A percentile compares a stretch with the other conserved stretches of the same genome.
Conservation (phyloP, 2,113 vertebrate genomes). For the Oplegnathus fasciatus region DNA sequence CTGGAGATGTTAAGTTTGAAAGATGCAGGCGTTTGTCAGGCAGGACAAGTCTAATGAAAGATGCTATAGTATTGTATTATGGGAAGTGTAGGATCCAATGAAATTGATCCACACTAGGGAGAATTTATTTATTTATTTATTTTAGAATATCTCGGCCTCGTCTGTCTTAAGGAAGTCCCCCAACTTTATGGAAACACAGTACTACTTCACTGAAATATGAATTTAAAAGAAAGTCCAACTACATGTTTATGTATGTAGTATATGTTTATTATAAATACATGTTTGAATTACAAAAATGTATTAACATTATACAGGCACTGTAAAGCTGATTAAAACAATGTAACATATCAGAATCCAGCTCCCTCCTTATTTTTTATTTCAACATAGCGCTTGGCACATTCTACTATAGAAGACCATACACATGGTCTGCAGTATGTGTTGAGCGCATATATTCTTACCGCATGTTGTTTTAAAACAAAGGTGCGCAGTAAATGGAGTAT, state of each 20-base stretch:
- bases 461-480: neutral
- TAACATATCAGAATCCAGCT: neutral
- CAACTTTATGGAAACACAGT: neutral
- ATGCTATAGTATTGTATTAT: neutral
- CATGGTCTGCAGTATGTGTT: neutral
- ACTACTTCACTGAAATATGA: neutral
- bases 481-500: neutral
- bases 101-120: neutral
- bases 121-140: neutral
- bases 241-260: no score
- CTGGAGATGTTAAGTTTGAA: neutral
- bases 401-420: neutral
- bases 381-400: neutral
- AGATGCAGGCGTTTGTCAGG: neutral
- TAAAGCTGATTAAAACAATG: neutral
- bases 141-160: neutral
- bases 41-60: neutral
- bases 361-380: neutral
- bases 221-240: neutral
- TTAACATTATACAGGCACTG: neutral
- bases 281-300: neutral
- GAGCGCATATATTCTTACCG: neutral
- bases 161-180: neutral
- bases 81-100: neutral
- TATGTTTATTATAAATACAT: no score